Conservation (phyloP, 2,888 invertebrate genomes). For the Dermolepida albohirtum region DNA sequence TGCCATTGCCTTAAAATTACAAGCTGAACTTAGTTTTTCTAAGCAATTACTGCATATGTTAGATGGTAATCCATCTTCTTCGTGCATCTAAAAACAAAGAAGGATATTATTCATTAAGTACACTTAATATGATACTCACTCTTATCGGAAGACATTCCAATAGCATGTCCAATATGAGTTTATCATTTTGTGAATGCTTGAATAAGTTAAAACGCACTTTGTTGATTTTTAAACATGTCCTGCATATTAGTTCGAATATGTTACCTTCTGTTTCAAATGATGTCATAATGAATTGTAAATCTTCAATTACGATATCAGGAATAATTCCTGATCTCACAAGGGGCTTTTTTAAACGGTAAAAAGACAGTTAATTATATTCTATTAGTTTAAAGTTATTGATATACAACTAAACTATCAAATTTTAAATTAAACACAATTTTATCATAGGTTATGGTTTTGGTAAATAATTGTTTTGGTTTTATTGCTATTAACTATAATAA, state of each 20-base stretch:
- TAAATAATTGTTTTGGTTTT: too few species aligned
- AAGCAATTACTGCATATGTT: slow-evolving; percentile 15
- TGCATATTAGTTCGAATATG: slow-evolving; percentile 5
- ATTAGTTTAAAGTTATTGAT: too few species aligned
- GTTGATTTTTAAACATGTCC: slow-evolving; percentile 13
- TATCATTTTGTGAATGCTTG: background rate
- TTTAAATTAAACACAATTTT: too few species aligned
- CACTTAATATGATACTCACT: background rate
- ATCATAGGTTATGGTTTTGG: too few species aligned
- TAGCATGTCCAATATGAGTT: background rate
- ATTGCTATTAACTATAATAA: too few species aligned
- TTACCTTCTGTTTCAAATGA: background rate
- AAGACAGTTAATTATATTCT: too few species aligned
- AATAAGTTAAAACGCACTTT: background rate
- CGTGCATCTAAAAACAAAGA: background rate
- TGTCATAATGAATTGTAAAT: background rate
- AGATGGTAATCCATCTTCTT: background rate
- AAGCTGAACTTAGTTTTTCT: background rate
- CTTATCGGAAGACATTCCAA: slow-evolving; percentile 7
- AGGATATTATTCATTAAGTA: background rate
- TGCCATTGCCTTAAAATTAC: slow-evolving; percentile 8
- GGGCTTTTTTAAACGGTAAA: too few species aligned
- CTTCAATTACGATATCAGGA: too few species aligned
- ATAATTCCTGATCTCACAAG: too few species aligned
- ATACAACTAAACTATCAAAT: too few species aligned